Evolutionary conservation across 2,113 vertebrate genomes (phyloP), one percentile per base, ranked within the genome.

Genomic region (Channa maculata): DNA sequence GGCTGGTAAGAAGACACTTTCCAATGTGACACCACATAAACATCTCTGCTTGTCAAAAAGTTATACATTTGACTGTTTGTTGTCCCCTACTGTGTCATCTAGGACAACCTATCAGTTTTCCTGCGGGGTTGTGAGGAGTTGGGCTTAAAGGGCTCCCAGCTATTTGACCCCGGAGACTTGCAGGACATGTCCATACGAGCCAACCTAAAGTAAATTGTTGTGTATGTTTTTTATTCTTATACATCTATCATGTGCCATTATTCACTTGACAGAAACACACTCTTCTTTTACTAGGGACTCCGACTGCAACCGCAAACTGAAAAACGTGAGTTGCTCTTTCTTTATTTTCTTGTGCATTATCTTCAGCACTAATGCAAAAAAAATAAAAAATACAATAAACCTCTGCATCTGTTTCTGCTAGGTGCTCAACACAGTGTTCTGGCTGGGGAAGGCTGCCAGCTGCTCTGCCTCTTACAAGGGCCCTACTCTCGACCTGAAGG

Each of bases 371-470:
- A 9, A 0, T 9, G 4, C 50, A 11, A n/a, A n/a, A n/a, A n/a
- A n/a, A n/a, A n/a, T n/a, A 48, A 41, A 24, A 41, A 61, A 44
- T 37, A 2, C 53, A 49, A n/a, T n/a, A 45, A 57, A 52, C 6
- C 13, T 15, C 12, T 2, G 0, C 57, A 34, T 75, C 36, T 41
- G 8, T 74, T 62, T 65, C 54, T 65, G 77, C 65, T 92, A 99
- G 98, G 97, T 99, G 41, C 90, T 99, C 91, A 96, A 98, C 87
- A 99, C 98, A 66, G 95, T 99, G 87, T 99, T 98, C 90, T 99
- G 98, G 98, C 94, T 99, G 67, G 98, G 97, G 38, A 99, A 97
- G 87, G 95, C 95, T 3, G 96, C 96, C 52, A 95, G 96, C 63
- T 94, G 93, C 91, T 97, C 95, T n/a, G 79, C 96, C 0, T 94